These are phyloP conservation scores for Gallinago stenura DNA, from an alignment of 2,797 vertebrate species.

Conservation along the genomic window DNA sequence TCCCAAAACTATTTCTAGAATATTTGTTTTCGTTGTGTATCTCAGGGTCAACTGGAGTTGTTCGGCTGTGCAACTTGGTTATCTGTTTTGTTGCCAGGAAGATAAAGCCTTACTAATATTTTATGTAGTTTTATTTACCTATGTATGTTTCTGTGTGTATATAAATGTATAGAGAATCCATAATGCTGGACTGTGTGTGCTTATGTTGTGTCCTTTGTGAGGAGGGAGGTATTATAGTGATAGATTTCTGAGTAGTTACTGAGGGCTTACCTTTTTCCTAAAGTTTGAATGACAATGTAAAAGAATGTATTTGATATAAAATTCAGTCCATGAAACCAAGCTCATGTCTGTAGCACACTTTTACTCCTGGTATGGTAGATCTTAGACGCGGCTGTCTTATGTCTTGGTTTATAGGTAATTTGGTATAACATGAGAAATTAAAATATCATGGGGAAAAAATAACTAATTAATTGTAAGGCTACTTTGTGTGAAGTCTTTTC, in stretches of 20 bases:
- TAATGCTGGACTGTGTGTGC: background rate
- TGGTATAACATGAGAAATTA: background rate
- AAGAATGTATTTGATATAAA: background rate
- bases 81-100: background rate
- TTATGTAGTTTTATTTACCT: background rate
- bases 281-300: background rate
- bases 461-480: accelerated
- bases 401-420: background rate
- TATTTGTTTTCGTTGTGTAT: accelerated
- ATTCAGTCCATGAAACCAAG: background rate
- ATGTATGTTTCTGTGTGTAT: background rate
- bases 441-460: background rate
- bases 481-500: background rate
- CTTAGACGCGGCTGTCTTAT: background rate
- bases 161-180: background rate
- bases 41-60: background rate
- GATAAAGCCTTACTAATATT: background rate
- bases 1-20: background rate
- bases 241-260: background rate
- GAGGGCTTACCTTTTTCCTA: background rate
- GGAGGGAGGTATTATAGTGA: background rate
- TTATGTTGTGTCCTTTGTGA: background rate
- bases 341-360: background rate
- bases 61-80: background rate
- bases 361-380: background rate